Evolutionary conservation across 2,888 invertebrate species (phyloP).

Genomic region (Heliconius ismenius): DNA sequence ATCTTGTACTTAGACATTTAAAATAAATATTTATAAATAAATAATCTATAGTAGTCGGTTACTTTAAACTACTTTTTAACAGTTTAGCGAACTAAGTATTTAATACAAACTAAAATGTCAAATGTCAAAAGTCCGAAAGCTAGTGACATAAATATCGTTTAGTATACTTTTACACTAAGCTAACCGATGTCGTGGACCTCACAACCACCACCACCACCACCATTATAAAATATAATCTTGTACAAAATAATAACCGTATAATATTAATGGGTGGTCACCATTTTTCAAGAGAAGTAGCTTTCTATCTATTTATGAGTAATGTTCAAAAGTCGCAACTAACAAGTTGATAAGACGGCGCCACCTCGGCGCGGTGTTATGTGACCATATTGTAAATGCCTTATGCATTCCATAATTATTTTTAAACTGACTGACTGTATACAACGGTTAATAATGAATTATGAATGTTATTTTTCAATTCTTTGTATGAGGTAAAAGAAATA

Average conservation of each 20-base stretch:
- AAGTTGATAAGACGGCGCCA: slow-evolving; percentile 54
- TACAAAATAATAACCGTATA: neutral
- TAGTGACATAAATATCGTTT: neutral
- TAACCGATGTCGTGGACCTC: neutral
- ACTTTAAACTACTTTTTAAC: too few species aligned
- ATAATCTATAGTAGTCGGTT: too few species aligned
- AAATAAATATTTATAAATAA: neutral
- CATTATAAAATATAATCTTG: neutral
- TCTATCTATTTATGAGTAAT: slow-evolving; percentile 33
- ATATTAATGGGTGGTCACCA: slow-evolving; percentile 25
- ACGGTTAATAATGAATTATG: slow-evolving; percentile 25
- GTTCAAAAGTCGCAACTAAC: slow-evolving; percentile 38
- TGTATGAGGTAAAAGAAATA: neutral
- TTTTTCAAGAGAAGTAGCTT: slow-evolving; percentile 25
- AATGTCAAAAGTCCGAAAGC: slow-evolving; percentile 1
- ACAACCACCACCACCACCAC: neutral
- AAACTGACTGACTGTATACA: slow-evolving; percentile 26
- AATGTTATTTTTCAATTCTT: slow-evolving; percentile 8
- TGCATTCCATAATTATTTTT: slow-evolving; percentile 36
- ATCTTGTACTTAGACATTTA: neutral
- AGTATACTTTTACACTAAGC: neutral
- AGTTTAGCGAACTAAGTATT: too few species aligned
- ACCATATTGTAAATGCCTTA: slow-evolving; percentile 42
- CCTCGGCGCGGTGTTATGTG: slow-evolving; percentile 47
- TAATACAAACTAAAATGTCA: neutral